A percentile compares a stretch with the other conserved stretches of the same genome.
phyloP scores from a whole-genome alignment of 2,113 vertebrate species.

The Aphyosemion australe region DNA sequence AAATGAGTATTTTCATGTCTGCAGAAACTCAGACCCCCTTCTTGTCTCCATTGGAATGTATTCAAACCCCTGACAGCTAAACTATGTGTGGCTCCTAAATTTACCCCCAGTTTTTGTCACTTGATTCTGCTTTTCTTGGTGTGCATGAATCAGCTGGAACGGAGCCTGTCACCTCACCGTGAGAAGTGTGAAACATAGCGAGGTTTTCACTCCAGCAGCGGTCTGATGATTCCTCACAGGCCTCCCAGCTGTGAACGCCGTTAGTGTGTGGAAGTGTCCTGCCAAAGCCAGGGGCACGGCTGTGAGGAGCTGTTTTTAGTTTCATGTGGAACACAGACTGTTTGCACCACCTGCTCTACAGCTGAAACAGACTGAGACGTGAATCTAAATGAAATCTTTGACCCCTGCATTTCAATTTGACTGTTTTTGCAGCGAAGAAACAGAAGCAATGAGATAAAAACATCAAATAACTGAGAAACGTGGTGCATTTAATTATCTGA shows the following conservation, averaged over 20 bases:
- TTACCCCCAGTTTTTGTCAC: background rate
- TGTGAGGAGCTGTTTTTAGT: conserved; percentile 6
- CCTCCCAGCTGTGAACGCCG: conserved; percentile 1
- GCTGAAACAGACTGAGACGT: conserved; percentile 6
- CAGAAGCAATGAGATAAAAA: conserved; percentile 30
- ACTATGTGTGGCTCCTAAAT: conserved; percentile 5
- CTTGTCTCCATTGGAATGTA: background rate
- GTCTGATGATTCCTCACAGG: conserved; percentile 24
- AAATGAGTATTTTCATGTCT: background rate
- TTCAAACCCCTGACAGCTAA: conserved; percentile 15
- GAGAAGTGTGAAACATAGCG: background rate
- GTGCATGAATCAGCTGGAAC: background rate
- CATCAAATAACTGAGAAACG: conserved; percentile 6
- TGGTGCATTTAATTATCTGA: conserved; percentile 46
- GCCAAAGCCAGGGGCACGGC: conserved; percentile 18
- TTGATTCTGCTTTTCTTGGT: background rate
- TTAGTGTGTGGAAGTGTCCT: conserved; percentile 2
- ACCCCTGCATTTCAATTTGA: conserved; percentile 26
- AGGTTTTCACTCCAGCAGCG: background rate
- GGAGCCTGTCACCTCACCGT: conserved; percentile 10
- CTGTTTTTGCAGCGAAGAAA: conserved; percentile 27
- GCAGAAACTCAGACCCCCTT: background rate
- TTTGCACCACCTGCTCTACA: conserved; percentile 34
- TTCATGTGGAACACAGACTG: conserved; percentile 22
- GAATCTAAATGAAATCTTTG: conserved; percentile 34